Percentiles rank a stretch among this genome's conserved stretches.
These are phyloP conservation scores for Motacilla tschutschensis DNA, from an alignment of 2,113 vertebrate species.

Conservation along the genomic window DNA sequence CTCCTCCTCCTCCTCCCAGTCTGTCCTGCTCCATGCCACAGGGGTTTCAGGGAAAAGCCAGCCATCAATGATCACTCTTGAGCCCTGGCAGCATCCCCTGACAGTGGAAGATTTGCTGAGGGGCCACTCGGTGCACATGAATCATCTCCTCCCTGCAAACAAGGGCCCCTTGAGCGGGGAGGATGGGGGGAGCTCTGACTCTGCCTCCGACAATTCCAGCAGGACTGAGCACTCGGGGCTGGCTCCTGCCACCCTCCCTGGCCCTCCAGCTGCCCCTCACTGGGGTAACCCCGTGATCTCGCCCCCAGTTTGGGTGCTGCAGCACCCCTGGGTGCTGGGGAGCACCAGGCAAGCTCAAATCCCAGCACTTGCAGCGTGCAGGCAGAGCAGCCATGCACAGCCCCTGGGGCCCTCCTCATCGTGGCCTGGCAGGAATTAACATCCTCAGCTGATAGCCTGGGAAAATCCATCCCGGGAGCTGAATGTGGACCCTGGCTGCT, in stretches of 20 bases:
- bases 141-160: conserved; percentile 56
- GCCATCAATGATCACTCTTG: conserved; percentile 7
- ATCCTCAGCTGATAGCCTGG: conserved; percentile 3
- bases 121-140: conserved; percentile 21
- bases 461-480: background rate
- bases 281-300: background rate
- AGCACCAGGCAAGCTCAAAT: background rate
- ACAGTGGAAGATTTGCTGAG: conserved; percentile 53
- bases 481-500: background rate
- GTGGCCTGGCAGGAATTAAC: background rate
- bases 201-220: background rate
- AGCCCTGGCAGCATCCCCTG: conserved; percentile 1
- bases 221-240: background rate
- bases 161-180: conserved; percentile 51
- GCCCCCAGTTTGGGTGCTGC: accelerated
- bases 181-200: background rate
- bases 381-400: background rate
- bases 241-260: background rate
- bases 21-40: background rate
- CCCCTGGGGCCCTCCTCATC: background rate
- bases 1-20: background rate
- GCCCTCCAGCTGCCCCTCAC: background rate
- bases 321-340: accelerated
- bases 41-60: conserved; percentile 12
- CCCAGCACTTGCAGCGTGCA: background rate